phyloP scores from a whole-genome alignment of 2,888 invertebrate genomes.

The Idaea straminata region DNA sequence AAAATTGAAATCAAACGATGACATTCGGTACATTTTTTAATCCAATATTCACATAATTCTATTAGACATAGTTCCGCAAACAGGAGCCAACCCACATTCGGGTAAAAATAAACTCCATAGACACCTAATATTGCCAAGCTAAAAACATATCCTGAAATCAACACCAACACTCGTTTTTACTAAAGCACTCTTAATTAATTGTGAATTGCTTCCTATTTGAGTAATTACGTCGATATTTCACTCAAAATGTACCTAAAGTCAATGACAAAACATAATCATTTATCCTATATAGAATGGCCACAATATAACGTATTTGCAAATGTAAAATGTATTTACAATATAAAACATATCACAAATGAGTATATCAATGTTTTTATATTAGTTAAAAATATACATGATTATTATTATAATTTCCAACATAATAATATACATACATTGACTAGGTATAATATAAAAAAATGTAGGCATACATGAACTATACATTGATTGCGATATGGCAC shows the following conservation, averaged over 20 bases:
- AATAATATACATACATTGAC: constrained; percentile 55
- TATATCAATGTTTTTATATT: constrained; percentile 48
- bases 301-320: constrained; percentile 56
- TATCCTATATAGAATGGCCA: constrained; percentile 61
- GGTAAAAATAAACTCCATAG: neutral
- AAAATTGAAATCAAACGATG: constrained; percentile 43
- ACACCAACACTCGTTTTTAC: neutral
- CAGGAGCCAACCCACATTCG: neutral
- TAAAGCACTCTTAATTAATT: neutral
- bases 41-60: neutral
- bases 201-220: neutral
- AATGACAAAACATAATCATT: constrained; percentile 24
- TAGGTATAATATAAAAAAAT: constrained; percentile 54
- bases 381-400: constrained; percentile 24
- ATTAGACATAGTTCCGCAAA: neutral
- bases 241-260: constrained; percentile 37
- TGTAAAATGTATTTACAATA: constrained; percentile 57
- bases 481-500: constrained; percentile 61
- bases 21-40: constrained; percentile 48
- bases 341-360: constrained; percentile 64
- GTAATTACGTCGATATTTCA: constrained; percentile 5
- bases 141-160: neutral
- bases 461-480: constrained; percentile 39
- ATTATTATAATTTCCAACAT: constrained; percentile 20
- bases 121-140: too few species aligned